These are phyloP conservation scores for Halcyon senegalensis DNA, from an alignment of 2,113 vertebrate species.

Conservation along the genomic window DNA sequence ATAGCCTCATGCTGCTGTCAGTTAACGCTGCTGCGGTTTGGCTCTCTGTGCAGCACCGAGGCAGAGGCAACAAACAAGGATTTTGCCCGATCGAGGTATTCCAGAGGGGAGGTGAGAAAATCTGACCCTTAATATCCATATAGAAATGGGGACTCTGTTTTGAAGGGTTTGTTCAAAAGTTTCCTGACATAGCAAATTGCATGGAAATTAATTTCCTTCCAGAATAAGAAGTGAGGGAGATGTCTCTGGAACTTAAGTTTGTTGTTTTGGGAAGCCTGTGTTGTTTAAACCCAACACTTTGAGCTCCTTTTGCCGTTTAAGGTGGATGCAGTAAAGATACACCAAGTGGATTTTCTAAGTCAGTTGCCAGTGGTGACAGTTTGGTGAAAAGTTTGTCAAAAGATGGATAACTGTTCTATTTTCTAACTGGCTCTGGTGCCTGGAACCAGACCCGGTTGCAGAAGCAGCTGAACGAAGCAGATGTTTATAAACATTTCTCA, in stretches of 20 bases:
- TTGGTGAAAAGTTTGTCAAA: background rate
- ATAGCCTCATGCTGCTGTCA: background rate
- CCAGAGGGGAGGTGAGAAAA: background rate
- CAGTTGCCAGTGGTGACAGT: background rate
- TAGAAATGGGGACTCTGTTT: background rate
- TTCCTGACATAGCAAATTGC: background rate
- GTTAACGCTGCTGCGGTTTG: background rate
- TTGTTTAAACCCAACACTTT: background rate
- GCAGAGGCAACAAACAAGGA: background rate
- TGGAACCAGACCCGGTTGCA: background rate
- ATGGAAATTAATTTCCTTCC: background rate
- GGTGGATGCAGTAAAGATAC: background rate
- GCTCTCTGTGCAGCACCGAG: background rate
- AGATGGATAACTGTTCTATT: background rate
- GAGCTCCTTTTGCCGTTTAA: background rate
- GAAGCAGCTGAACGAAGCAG: background rate
- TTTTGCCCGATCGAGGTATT: background rate
- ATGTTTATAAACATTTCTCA: background rate
- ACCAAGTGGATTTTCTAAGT: accelerated
- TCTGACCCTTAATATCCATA: background rate
- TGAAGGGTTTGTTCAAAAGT: background rate
- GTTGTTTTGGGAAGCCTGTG: background rate
- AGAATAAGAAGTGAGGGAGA: background rate
- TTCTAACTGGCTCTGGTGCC: background rate
- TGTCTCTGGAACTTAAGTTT: background rate